phyloP scores from a whole-genome alignment of 2,888 invertebrate species.

The Caradrina kadenii region DNA sequence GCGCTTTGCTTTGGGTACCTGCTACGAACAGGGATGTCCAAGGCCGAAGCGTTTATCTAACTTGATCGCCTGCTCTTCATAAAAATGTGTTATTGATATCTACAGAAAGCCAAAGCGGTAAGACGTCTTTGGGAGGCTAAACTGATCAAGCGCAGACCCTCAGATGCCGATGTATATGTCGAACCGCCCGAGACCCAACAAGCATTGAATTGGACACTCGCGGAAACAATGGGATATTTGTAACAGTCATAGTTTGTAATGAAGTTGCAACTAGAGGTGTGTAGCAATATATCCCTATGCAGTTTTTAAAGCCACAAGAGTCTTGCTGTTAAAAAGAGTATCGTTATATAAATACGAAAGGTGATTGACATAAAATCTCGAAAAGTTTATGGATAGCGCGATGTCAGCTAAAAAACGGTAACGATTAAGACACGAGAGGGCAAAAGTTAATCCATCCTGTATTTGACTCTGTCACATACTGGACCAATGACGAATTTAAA shows the following conservation, averaged over 20 bases:
- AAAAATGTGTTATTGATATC: neutral
- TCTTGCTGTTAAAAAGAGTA: too few species aligned
- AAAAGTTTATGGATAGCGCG: too few species aligned
- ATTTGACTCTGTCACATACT: too few species aligned
- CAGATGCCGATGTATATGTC: slow-evolving; percentile 73
- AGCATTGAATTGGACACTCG: slow-evolving; percentile 58
- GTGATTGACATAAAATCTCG: too few species aligned
- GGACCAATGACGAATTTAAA: too few species aligned
- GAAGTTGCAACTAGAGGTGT: slow-evolving; percentile 9
- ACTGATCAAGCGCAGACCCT: slow-evolving; percentile 74
- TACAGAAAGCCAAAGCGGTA: slow-evolving; percentile 70
- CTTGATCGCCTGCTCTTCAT: neutral
- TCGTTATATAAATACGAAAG: too few species aligned
- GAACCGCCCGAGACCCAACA: slow-evolving; percentile 60
- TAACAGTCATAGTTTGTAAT: neutral
- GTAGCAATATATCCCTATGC: too few species aligned
- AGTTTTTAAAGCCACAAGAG: neutral
- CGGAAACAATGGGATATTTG: slow-evolving; percentile 54
- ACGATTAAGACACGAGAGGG: too few species aligned
- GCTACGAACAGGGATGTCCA: neutral
- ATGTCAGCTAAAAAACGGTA: too few species aligned
- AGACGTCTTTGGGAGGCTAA: slow-evolving; percentile 73
- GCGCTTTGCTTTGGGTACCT: too few species aligned
- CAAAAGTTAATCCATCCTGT: too few species aligned
- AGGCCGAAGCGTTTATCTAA: neutral